Evolutionary conservation across 1,140 invertebrate species (phyloP).

Genomic region (Drosophila tani): DNA sequence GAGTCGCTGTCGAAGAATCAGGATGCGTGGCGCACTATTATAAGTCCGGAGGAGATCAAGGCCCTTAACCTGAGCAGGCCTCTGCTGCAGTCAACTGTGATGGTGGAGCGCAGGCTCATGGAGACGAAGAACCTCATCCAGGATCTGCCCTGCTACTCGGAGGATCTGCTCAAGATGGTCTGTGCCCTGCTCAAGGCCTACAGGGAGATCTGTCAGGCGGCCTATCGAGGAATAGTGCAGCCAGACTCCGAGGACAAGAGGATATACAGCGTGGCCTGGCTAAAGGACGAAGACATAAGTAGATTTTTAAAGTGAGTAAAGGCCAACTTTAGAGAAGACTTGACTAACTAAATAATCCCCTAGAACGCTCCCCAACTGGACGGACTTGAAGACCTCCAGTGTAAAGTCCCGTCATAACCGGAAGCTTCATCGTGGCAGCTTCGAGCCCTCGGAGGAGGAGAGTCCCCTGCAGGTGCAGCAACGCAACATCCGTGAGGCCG

Average conservation of each 20-base stretch:
- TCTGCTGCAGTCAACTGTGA: slow-evolving; percentile 88
- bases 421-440: slow-evolving; percentile 72
- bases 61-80: slow-evolving; percentile 88
- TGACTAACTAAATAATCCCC: background rate
- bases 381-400: slow-evolving; percentile 88
- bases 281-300: slow-evolving; percentile 97
- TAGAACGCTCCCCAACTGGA: slow-evolving; percentile 94
- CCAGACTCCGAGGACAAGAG: slow-evolving; percentile 92
- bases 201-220: slow-evolving; percentile 90
- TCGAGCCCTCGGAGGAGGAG: slow-evolving; percentile 88
- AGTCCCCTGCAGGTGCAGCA: slow-evolving; percentile 92
- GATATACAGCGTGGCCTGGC: slow-evolving; percentile 95
- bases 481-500: slow-evolving; percentile 94
- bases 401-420: slow-evolving; percentile 81
- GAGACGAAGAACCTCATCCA: slow-evolving; percentile 90
- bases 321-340: background rate
- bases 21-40: slow-evolving; percentile 90
- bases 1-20: slow-evolving; percentile 90
- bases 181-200: slow-evolving; percentile 88
- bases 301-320: slow-evolving; percentile 91
- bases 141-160: slow-evolving; percentile 87
- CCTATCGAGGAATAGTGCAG: slow-evolving; percentile 92
- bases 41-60: slow-evolving; percentile 89
- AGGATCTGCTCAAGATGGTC: slow-evolving; percentile 83
- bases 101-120: slow-evolving; percentile 89